Conservation (phyloP, 1,140 invertebrate species). For the Heliothis virescens region DNA sequence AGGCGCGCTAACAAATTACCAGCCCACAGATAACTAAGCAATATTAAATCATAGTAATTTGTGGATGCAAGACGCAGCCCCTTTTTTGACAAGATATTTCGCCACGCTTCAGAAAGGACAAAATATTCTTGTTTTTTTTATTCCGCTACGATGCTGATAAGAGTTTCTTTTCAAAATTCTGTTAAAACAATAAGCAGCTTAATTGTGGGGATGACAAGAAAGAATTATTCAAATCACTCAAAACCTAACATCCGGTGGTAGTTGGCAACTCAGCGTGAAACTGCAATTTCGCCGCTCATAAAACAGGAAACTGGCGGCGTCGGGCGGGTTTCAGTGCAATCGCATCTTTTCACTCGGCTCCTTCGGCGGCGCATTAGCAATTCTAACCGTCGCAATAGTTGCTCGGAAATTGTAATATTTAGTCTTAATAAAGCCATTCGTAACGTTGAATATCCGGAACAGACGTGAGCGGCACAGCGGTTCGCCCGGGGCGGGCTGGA, state of each 20-base stretch:
- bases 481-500: constrained; percentile 62
- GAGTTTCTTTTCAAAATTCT: background rate
- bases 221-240: constrained; percentile 72
- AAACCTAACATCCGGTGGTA: constrained; percentile 68
- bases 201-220: constrained; percentile 31
- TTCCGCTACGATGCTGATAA: constrained; percentile 33
- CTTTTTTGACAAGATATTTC: constrained; percentile 73
- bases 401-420: constrained; percentile 82
- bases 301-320: constrained; percentile 68
- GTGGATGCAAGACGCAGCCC: constrained; percentile 77
- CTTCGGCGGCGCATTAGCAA: constrained; percentile 77
- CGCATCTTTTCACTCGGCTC: constrained; percentile 78
- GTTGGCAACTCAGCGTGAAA: constrained; percentile 72
- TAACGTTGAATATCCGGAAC: constrained; percentile 80
- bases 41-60: constrained; percentile 86
- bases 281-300: constrained; percentile 79
- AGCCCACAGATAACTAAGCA: constrained; percentile 84
- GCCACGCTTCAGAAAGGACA: constrained; percentile 54
- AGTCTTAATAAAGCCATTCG: constrained; percentile 84
- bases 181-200: constrained; percentile 1
- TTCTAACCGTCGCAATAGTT: constrained; percentile 80
- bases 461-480: constrained; percentile 66
- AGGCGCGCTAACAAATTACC: constrained; percentile 84
- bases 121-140: constrained; percentile 72
- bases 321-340: constrained; percentile 65